These are phyloP conservation scores for Pentamera pediparva DNA, from an alignment of 53 echinoderm and acorn worm species.

Conservation along the genomic window DNA sequence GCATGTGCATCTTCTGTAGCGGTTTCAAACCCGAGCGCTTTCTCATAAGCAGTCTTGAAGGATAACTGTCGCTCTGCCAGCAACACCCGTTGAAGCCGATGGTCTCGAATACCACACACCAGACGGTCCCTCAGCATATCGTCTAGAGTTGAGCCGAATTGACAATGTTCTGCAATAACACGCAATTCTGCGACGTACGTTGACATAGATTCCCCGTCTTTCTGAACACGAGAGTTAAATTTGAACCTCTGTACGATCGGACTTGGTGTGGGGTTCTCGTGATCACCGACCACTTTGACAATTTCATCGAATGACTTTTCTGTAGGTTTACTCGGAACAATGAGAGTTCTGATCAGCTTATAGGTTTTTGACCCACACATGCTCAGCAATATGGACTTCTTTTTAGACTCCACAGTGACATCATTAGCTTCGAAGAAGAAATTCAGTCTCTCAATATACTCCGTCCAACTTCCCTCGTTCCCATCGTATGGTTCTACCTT, in stretches of 20 bases:
- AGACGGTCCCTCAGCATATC: conserved; percentile 22
- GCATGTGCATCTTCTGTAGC: conserved; percentile 12
- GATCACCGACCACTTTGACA: neutral
- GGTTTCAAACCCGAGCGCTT: conserved; percentile 2
- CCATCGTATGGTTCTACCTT: too few relatives aligned
- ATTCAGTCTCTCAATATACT: too few relatives aligned
- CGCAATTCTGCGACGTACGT: conserved; percentile 14
- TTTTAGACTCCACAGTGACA: too few relatives aligned
- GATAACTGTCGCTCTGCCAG: conserved; percentile 12
- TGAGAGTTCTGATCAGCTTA: neutral
- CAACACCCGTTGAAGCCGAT: conserved; percentile 8
- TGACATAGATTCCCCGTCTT: conserved; percentile 11
- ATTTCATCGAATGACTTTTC: neutral
- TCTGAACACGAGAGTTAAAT: conserved; percentile 24
- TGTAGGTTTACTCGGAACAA: neutral
- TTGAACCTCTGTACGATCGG: conserved; percentile 36
- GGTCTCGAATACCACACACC: conserved; percentile 28
- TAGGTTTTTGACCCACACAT: too few relatives aligned
- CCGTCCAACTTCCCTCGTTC: too few relatives aligned
- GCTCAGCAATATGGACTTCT: too few relatives aligned
- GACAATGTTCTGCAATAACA: conserved; percentile 18
- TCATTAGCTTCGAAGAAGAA: too few relatives aligned
- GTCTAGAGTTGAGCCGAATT: conserved; percentile 2
- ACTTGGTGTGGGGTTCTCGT: neutral
- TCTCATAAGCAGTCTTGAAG: neutral